Base-by-base conservation (phyloP, 2,888 invertebrate genomes). In the Tiphia femorata region DNA sequence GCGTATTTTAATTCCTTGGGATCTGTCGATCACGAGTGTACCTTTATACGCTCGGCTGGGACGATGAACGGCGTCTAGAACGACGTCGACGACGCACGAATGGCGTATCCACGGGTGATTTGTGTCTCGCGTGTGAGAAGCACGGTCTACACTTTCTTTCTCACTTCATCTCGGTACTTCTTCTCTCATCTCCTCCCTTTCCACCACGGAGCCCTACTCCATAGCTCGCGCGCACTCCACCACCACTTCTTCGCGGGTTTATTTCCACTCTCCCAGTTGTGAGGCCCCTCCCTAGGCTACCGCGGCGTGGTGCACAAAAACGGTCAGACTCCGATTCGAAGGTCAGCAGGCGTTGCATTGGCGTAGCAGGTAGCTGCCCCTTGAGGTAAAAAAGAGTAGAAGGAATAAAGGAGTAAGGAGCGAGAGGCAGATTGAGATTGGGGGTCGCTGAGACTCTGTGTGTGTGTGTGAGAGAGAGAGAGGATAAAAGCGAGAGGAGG, bases 251-350 rank as follows among this genome's bases (percentile, higher is more conserved):
- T 37, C 19, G 35, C 23, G 43, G 16, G 40, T 49, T 49, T 49
- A 40, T 49, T 49, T 54, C 53, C 35, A 50, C 50, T 50, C 50
- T 38, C 42, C n/a, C 35, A 23, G 33, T n/a, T n/a, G n/a, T 27
- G 42, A 14, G 30, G 21, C 17, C 35, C 16, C 42, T 27, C 30
- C 19, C 19, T 19, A 6, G 14, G 65, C 72, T 64, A 69, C 72
- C 47, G n/a, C n/a, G 63, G 58, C 57, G 59, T 59, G 70, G 64
- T 57, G 76, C 70, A 75, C 72, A 78, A 80, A 79, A 81, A 80
- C 78, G 73, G 72, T 72, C 75, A 69, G 77, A 72, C 77, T 73
- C 72, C 75, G 76, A 78, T 79, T 77, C 80, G 79, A 80, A 80
- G 80, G 80, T 80, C 80, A 72, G 64, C 73, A 63, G 63, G 68